Base-by-base conservation (phyloP, 2,797 vertebrate species). In the Gymnodraco acuticeps region DNA sequence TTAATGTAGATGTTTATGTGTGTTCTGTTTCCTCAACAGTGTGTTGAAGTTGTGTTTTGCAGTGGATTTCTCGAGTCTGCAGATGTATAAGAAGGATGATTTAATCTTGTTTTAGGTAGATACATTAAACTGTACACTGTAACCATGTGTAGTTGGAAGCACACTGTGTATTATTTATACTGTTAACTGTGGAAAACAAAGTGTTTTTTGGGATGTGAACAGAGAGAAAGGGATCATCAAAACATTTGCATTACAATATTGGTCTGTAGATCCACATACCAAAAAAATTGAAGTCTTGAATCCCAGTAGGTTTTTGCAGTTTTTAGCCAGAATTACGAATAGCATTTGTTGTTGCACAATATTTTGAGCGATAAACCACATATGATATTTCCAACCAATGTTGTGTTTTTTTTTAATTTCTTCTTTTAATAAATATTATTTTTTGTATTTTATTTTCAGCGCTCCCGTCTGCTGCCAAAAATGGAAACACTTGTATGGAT, bases 401-500 rank as follows among this genome's bases (percentile, higher is more conserved):
- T 14, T 31, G 0, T 54, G 52, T 45, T 19, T 51, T 41, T 41
- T 9, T 60, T 12, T 23, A 4, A 31, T 3, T 17, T 38, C 33
- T 17, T 5, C 10, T 48, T 38, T 31, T 23, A 27, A 17, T 45
- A 20, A 47, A 9, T 3, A 56, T 52, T 2, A 38, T 20, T 13
- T 10, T 1, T 41, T 23, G 46, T 2, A 51, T 67, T 72, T 58
- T 27, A 27, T 27, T 27, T 64, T 23, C 73, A 81, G 80, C 47
- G 14, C 20, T 70, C 10, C 41, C 72, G 17, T 16, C 51, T 6
- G 43, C 52, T 66, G 62, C 52, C 47, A 78, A 67, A 74, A 72
- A 70, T 70, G 83, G 66, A 64, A 72, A 46, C 69, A 20, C 15
- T 27, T 9, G 27, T 76, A n/a, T 51, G 55, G 71, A 82, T 4